Base-by-base conservation (phyloP, 2,113 vertebrate species). In the Podarcis muralis region DNA sequence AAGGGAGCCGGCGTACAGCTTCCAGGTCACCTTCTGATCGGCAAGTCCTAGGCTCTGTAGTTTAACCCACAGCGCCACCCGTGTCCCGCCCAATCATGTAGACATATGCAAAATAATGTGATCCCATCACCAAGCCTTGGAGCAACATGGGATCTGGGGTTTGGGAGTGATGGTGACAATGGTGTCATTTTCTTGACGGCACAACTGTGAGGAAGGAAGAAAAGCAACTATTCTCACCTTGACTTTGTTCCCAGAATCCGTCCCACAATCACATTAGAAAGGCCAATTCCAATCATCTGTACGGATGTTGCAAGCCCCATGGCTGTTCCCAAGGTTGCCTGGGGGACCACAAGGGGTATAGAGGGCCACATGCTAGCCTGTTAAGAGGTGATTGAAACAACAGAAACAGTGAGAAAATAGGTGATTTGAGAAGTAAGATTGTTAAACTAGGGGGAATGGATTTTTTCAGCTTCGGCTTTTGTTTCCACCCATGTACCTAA, bases 291-390 rank as follows among this genome's bases (percentile, higher is more conserved):
- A 57, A 96, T 30, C 98, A 98, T 97, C 91, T 98, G 97, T 30
- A 98, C 74, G 0, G 98, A 98, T 35, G 97, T 97, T 48, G 97
- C 97, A 18, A 98, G 92, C 68, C 98, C 97, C 95, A 97, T 97
- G 2, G 96, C 97, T 16, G 97, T 98, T 59, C 98, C 98, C 66
- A 97, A 76, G 3, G 97, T 98, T 0, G 96, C 97, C 57, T 97
- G 97, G 48, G 98, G 97, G 5, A 98, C 97, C 43, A 98, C 97
- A 2, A 98, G 96, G 0, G 96, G 97, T 69, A 97, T 97, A 2
- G 97, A 98, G 1, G 97, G 97, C 98, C 98, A 98, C 97, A 97
- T 97, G 84, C 97, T 97, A 1, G 97, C 95, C 97, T 98, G 94
- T 83, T 2, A 35, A 65, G n/a, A 85, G 40, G 40, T 1, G 3